Evolutionary conservation across 2,113 vertebrate genomes (phyloP), one percentile per base, ranked within the genome.

Genomic region (Mastomys coucha): DNA sequence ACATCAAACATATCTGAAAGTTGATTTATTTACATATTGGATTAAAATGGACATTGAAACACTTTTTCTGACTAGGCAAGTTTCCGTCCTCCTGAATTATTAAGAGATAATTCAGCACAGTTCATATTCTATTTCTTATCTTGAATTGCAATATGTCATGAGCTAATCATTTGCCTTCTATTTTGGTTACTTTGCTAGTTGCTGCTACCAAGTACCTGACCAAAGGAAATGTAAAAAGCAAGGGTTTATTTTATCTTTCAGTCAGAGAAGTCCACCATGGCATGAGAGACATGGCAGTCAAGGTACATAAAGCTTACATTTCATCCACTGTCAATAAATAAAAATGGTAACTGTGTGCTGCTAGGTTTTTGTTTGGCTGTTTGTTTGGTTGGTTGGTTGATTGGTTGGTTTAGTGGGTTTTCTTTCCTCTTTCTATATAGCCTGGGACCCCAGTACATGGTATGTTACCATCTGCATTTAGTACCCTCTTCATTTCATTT

Each of bases 11-110:
- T 51, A 69, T 69, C 69, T 75, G 67, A 95, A 95, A 78, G 16
- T 76, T 60, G 26, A 93, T 72, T 94, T 88, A 58, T 96, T 94
- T 85, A 72, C 2, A 75, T 42, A 11, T 56, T 70, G 9, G 13
- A 73, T 94, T 94, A 95, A 87, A 63, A 75, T 60, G 60, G 94
- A 0, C 9, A 82, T 77, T 73, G 81, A 85, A 26, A 31, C 56
- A 5, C 19, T 28, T 42, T 94, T 89, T 89, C 70, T 77, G 49
- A 60, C 20, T 42, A 58, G 58, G 58, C 4, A 93, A 81, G 75
- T 91, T 70, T 96, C 39, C 33, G n/a, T 72, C 17, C 14, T 93
- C 33, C 19, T 39, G 63, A 19, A 77, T 76, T 80, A 56, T 81
- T 65, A 92, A 49, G 72, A 76, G 31, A 65, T 70, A 88, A 88